phyloP scores from a whole-genome alignment of 2,888 invertebrate genomes.

The Idaea straminata region DNA sequence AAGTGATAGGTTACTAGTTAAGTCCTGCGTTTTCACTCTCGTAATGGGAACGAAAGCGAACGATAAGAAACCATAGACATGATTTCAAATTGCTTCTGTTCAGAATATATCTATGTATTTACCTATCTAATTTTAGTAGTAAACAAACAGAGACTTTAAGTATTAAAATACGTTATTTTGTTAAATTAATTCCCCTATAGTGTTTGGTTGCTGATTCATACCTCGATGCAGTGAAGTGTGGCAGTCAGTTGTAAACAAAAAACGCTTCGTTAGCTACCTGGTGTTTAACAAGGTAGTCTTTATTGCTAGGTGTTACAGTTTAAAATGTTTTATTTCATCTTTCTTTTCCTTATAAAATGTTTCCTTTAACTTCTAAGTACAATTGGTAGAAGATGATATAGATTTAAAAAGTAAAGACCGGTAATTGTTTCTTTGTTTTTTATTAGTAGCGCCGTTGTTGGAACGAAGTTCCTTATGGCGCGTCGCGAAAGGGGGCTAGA shows the following conservation, averaged over 20 bases:
- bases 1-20: background rate
- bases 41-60: background rate
- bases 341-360: background rate
- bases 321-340: background rate
- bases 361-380: no score
- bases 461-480: no score
- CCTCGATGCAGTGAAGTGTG: background rate
- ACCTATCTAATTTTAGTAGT: no score
- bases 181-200: background rate
- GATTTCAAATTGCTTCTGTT: no score
- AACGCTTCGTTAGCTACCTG: background rate
- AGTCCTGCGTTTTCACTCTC: background rate
- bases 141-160: no score
- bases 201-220: background rate
- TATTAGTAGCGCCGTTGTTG: no score
- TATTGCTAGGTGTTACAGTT: background rate
- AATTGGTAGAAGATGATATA: no score
- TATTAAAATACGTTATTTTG: background rate
- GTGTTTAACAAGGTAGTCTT: background rate
- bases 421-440: no score
- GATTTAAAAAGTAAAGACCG: no score
- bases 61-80: no score
- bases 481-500: no score
- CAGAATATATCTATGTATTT: no score
- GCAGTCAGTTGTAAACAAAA: background rate